Evolutionary conservation across 2,888 invertebrate genomes (phyloP), one percentile per base, ranked within the genome.

Genomic region (Drosophila kuntzei): DNA sequence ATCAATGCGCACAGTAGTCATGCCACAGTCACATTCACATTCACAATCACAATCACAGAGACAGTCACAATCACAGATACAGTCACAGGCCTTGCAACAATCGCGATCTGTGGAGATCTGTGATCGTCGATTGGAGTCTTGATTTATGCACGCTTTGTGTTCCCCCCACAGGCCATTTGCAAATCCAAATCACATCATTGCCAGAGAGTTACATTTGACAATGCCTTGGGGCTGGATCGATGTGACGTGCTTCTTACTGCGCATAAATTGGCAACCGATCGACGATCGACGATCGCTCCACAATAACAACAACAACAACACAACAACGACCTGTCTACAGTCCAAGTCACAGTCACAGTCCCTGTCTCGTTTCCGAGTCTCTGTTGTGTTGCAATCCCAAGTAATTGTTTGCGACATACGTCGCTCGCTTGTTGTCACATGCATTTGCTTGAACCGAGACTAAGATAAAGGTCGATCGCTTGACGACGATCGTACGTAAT

Each of bases 321-420:
- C 34, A 34, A 51, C 22, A 59, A 59, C 71, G 71, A 75, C 63
- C 66, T 57, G 66, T 63, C 55, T 55, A 67, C 59, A 50, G 41
- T 27, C 46, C n/a, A 47, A 27, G 12, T 36, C 39, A 0, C 47
- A 16, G 9, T 51, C 29, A 1, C 55, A 22, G 9, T 54, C 66
- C 18, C 55, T 41, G 43, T 43, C 67, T 58, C 58, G 39, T 49
- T 61, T 37, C 50, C 44, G 51, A 58, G 46, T 68, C 57, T 62
- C 51, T n/a, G 57, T 67, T 73, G 76, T 87, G 85, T 82, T 85
- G 87, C 83, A 86, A 88, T 87, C 83, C 82, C 89, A 89, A 89
- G 87, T 87, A 87, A 87, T 87, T 89, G 87, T 87, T 87, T 86
- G 88, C 87, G 87, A 87, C 86, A 86, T 87, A 86, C 89, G 86